These are phyloP conservation scores for Zophobas morio DNA, from an alignment of 1,140 invertebrate species.

Conservation along the genomic window DNA sequence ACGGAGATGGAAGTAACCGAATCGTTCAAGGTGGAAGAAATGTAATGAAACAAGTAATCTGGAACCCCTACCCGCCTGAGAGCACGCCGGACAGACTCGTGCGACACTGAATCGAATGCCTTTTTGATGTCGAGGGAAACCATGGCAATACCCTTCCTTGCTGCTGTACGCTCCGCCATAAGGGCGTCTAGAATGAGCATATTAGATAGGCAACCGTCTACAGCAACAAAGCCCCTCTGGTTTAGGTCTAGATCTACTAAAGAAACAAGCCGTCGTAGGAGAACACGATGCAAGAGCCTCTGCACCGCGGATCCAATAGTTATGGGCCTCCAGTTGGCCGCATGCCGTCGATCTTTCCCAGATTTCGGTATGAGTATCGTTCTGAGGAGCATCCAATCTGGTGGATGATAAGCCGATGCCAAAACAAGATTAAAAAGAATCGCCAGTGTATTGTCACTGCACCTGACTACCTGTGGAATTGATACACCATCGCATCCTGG, in stretches of 20 bases:
- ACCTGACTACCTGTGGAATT: no score
- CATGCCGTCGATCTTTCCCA: no score
- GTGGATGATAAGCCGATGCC: no score
- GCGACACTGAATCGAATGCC: constrained; percentile 66
- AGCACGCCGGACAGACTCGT: constrained; percentile 58
- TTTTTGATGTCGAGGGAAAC: constrained; percentile 63
- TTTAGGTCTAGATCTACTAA: neutral
- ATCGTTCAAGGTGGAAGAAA: constrained; percentile 19
- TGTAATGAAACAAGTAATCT: constrained; percentile 45
- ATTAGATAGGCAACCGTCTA: constrained; percentile 53
- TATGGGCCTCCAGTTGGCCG: constrained; percentile 54
- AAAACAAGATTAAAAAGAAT: no score
- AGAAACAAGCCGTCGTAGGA: neutral
- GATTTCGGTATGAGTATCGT: no score
- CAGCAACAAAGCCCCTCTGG: constrained; percentile 50
- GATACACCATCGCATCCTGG: no score
- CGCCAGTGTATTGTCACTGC: no score
- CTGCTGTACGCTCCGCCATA: constrained; percentile 20
- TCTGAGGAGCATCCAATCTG: no score
- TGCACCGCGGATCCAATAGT: constrained; percentile 51
- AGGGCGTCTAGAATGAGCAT: constrained; percentile 27
- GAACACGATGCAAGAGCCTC: constrained; percentile 44
- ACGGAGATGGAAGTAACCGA: constrained; percentile 50
- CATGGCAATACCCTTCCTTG: constrained; percentile 48
- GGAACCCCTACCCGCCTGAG: constrained; percentile 57